Evolutionary conservation across 2,113 vertebrate species (phyloP).

Genomic region (Hassar affinis): DNA sequence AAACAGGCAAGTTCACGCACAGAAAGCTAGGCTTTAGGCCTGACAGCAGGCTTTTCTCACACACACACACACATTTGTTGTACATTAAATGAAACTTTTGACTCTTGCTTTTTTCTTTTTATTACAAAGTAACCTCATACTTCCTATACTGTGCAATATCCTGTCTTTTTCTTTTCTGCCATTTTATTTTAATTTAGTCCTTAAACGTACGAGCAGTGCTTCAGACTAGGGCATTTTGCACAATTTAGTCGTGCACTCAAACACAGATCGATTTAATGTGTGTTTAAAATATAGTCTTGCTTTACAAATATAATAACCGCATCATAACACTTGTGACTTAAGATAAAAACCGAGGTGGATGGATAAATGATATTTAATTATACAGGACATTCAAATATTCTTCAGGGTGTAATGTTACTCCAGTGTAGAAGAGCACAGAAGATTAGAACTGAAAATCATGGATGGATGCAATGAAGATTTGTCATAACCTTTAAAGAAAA

Average conservation of each 20-base stretch:
- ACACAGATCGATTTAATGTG: neutral
- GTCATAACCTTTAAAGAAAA: neutral
- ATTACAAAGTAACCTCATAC: neutral
- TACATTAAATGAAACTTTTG: neutral
- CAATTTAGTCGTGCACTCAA: neutral
- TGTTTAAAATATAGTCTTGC: neutral
- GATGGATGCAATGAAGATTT: too few relatives aligned
- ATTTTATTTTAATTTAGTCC: neutral
- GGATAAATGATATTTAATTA: too few relatives aligned
- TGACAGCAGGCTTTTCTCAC: neutral
- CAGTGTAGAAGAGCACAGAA: neutral
- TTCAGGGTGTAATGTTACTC: neutral
- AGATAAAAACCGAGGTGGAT: neutral
- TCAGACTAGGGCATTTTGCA: neutral
- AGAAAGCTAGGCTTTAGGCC: neutral
- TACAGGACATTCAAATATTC: neutral
- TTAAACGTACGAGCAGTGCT: neutral
- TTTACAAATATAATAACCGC: neutral
- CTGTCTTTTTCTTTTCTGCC: constrained; percentile 4
- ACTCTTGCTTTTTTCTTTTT: neutral
- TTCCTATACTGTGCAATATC: neutral
- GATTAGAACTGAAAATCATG: neutral
- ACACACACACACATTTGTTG: neutral
- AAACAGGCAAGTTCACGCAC: constrained; percentile 81
- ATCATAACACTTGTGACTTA: neutral